phyloP scores from a whole-genome alignment of 2,113 vertebrate species.

The Heterotis niloticus region DNA sequence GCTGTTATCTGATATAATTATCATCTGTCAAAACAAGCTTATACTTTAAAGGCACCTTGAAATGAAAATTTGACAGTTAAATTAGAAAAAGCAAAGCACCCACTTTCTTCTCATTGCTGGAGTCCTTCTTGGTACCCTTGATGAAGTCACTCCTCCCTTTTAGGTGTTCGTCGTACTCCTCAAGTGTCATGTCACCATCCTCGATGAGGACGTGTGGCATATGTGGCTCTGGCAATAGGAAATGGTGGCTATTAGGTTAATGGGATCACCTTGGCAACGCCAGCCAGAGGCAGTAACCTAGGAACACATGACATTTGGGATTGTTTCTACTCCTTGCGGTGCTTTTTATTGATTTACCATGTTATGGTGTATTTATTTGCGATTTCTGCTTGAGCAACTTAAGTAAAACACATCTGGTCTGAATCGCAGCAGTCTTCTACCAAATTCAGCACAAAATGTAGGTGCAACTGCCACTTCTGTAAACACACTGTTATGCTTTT shows the following conservation, averaged over 20 bases:
- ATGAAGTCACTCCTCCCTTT: conserved; percentile 81
- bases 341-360: not conserved
- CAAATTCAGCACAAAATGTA: no score
- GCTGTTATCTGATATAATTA: not conserved
- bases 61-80: not conserved
- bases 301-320: conserved; percentile 16
- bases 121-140: conserved; percentile 81
- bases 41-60: not conserved
- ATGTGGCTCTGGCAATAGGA: conserved; percentile 75
- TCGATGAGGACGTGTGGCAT: conserved; percentile 82
- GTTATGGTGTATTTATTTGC: not conserved
- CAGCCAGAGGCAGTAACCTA: not conserved
- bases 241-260: conserved; percentile 23
- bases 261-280: conserved; percentile 11
- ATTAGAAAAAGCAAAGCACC: conserved; percentile 26
- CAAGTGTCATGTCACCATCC: conserved; percentile 83
- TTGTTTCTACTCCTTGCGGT: not conserved
- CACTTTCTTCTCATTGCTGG: conserved; percentile 83
- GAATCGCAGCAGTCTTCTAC: no score
- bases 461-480: no score
- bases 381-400: no score
- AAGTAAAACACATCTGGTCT: no score
- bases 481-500: not conserved
- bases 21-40: not conserved
- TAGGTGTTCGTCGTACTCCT: conserved; percentile 81